These are phyloP conservation scores for Opisthograptis luteolata DNA, from an alignment of 2,888 invertebrate species.

Conservation along the genomic window DNA sequence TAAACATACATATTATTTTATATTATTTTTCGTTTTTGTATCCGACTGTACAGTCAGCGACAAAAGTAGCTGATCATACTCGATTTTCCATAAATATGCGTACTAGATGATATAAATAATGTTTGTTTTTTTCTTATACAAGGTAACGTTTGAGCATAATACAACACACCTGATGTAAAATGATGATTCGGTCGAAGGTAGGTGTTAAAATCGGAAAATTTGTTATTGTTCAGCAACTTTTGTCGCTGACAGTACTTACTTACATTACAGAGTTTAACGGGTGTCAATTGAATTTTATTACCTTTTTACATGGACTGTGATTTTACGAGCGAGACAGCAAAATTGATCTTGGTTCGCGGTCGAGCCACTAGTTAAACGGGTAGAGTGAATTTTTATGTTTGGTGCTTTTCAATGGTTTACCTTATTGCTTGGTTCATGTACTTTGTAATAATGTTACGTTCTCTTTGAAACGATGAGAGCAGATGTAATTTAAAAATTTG, in stretches of 20 bases:
- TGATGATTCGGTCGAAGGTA: too few relatives aligned
- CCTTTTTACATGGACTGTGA: constrained; percentile 66
- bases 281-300: constrained; percentile 78
- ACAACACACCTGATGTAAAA: too few relatives aligned
- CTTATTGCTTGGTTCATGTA: constrained; percentile 1
- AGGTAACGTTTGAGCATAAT: too few relatives aligned
- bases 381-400: constrained; percentile 39
- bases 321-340: constrained; percentile 69
- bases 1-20: too few relatives aligned
- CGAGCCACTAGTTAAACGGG: constrained; percentile 26
- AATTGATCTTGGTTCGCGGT: constrained; percentile 52
- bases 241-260: constrained; percentile 10
- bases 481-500: background rate
- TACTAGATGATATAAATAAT: too few relatives aligned
- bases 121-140: too few relatives aligned
- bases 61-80: too few relatives aligned
- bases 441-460: constrained; percentile 12
- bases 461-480: constrained; percentile 5
- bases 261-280: constrained; percentile 61
- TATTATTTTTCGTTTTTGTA: too few relatives aligned
- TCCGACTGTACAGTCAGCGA: too few relatives aligned
- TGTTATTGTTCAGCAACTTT: too few relatives aligned
- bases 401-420: constrained; percentile 26
- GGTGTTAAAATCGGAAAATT: too few relatives aligned
- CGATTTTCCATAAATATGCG: too few relatives aligned